These are phyloP conservation scores for Acromyrmex charruanus DNA, from an alignment of 1,140 invertebrate genomes.

Conservation along the genomic window DNA sequence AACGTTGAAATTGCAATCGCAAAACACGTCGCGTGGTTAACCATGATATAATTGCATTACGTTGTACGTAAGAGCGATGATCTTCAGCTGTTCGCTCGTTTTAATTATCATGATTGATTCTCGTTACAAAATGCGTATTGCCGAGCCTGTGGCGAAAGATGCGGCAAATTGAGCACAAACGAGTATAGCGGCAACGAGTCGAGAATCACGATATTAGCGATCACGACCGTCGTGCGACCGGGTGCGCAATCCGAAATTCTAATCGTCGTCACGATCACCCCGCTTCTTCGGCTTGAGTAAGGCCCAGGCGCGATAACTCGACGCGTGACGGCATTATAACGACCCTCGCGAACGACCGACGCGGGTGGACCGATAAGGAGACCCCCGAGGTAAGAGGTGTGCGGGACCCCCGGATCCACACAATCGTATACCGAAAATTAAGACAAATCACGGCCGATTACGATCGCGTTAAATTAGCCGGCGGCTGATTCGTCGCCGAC, in stretches of 20 bases:
- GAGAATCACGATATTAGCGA: background rate
- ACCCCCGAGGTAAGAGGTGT: background rate
- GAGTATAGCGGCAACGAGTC: background rate
- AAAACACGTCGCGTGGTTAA: slow-evolving; percentile 13
- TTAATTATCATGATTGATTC: slow-evolving; percentile 37
- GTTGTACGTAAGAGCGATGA: background rate
- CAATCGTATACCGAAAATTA: slow-evolving; percentile 72
- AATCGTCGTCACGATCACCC: slow-evolving; percentile 67
- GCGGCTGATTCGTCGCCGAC: slow-evolving; percentile 63
- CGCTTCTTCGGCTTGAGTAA: slow-evolving; percentile 28
- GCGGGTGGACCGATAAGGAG: slow-evolving; percentile 61
- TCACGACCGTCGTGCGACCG: background rate
- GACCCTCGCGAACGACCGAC: slow-evolving; percentile 9
- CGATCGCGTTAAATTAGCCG: slow-evolving; percentile 75
- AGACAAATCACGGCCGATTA: slow-evolving; percentile 75
- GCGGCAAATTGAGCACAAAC: background rate
- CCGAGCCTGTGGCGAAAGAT: background rate
- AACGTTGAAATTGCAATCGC: slow-evolving; percentile 23
- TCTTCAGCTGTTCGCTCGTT: slow-evolving; percentile 8
- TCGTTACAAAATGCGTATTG: slow-evolving; percentile 6
- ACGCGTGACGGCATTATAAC: slow-evolving; percentile 68
- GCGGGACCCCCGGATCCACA: background rate
- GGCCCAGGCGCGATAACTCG: slow-evolving; percentile 55
- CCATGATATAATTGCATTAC: slow-evolving; percentile 28
- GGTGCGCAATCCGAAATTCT: slow-evolving; percentile 64